Evolutionary conservation across 2,113 vertebrate genomes (phyloP).

Genomic region (Telmatochromis sp.): DNA sequence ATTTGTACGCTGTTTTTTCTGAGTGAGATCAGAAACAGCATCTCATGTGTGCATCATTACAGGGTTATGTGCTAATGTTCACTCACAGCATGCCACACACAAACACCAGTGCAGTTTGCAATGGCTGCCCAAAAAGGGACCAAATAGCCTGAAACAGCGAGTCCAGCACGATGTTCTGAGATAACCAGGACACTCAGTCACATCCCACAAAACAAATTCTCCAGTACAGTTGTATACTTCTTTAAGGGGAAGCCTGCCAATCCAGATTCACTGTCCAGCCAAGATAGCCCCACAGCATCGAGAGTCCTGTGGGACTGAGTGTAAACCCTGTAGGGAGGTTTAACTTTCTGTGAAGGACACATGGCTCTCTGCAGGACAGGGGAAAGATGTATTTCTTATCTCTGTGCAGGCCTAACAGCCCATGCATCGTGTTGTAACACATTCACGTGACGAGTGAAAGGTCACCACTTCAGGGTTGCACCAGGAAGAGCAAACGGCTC

Average conservation of each 20-base stretch:
- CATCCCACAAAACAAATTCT: background rate
- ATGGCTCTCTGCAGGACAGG: background rate
- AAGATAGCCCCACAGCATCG: background rate
- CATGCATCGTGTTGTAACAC: background rate
- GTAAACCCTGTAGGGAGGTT: background rate
- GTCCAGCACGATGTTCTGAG: background rate
- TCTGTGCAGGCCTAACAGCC: background rate
- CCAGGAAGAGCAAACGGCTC: background rate
- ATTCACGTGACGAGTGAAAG: background rate
- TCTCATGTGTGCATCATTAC: background rate
- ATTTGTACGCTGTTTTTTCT: background rate
- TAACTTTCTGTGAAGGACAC: background rate
- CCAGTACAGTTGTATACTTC: background rate
- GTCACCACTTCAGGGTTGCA: background rate
- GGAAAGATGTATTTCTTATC: background rate
- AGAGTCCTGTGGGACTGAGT: background rate
- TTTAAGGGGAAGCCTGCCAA: background rate
- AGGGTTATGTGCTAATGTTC: background rate
- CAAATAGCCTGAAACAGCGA: background rate
- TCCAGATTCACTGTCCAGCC: background rate
- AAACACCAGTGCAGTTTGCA: background rate
- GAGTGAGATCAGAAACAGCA: background rate
- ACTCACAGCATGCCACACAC: background rate
- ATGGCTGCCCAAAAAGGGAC: background rate
- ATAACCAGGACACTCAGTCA: background rate